Percentiles rank a stretch among this genome's conserved stretches.
phyloP scores from a whole-genome alignment of 2,113 vertebrate species.

The Malaclemys terrapin region DNA sequence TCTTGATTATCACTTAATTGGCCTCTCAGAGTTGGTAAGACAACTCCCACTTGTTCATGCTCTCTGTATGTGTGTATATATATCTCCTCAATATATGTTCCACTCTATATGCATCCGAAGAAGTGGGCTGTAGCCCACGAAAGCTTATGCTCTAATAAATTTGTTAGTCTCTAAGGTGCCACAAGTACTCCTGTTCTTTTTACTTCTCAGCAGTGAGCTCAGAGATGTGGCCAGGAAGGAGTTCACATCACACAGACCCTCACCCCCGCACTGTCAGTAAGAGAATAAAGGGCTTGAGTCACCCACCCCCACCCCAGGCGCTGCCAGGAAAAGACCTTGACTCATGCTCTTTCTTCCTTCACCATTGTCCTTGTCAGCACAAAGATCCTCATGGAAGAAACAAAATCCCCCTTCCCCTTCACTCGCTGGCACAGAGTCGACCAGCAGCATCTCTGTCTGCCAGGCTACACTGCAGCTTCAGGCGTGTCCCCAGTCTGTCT shows the following conservation, averaged over 20 bases:
- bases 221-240: neutral
- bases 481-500: neutral
- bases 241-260: neutral
- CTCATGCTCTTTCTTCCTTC: neutral
- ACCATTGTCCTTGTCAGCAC: neutral
- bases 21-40: no score
- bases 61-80: no score
- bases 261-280: neutral
- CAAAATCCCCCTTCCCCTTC: neutral
- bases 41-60: no score
- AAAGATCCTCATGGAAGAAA: neutral
- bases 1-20: no score
- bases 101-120: no score
- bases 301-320: neutral
- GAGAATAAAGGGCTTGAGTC: neutral
- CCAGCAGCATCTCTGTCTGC: neutral
- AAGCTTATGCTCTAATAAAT: no score
- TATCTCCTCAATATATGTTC: no score
- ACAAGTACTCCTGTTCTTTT: no score
- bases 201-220: slow-evolving; percentile 5
- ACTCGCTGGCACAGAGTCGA: neutral
- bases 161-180: no score
- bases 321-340: neutral
- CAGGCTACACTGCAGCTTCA: neutral
- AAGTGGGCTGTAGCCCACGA: no score